Conservation (phyloP, 2,113 vertebrate genomes). For the Melanostigma gelatinosum region DNA sequence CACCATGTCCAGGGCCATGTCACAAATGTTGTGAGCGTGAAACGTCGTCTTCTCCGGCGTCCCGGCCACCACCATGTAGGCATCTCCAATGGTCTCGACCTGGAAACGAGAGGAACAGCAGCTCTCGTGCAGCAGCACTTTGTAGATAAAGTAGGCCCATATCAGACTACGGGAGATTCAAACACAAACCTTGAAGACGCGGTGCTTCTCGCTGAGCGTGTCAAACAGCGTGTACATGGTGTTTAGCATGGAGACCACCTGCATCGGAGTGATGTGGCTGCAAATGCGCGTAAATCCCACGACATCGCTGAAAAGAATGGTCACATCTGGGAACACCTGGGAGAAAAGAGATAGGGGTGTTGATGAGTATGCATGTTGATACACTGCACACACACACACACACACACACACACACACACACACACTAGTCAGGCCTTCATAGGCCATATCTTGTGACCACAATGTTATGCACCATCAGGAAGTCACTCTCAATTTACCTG, state of each 20-base stretch:
- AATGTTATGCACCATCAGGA: not conserved
- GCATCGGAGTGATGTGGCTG: constrained; percentile 83
- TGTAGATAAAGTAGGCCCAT: not conserved
- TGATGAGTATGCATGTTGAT: not conserved
- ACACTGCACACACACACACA: not conserved
- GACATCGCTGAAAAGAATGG: constrained; percentile 83
- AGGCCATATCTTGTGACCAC: not conserved
- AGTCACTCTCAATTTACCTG: not conserved
- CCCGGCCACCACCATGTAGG: constrained; percentile 83
- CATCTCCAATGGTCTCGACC: constrained; percentile 82
- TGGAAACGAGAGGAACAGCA: constrained; percentile 21
- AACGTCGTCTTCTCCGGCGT: constrained; percentile 83
- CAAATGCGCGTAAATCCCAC: constrained; percentile 84
- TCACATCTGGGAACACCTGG: constrained; percentile 84
- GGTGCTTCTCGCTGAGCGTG: constrained; percentile 83
- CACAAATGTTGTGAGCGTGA: constrained; percentile 85
- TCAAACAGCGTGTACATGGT: constrained; percentile 84
- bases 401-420: not conserved
- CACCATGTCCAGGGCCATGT: constrained; percentile 85
- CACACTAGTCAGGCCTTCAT: not conserved
- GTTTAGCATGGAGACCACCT: constrained; percentile 84
- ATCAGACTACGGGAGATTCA: not conserved
- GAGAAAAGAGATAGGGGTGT: not conserved
- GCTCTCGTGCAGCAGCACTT: not conserved
- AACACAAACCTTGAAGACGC: constrained; percentile 81